phyloP scores from a whole-genome alignment of 2,888 invertebrate genomes.

The Cheilosia grossa region DNA sequence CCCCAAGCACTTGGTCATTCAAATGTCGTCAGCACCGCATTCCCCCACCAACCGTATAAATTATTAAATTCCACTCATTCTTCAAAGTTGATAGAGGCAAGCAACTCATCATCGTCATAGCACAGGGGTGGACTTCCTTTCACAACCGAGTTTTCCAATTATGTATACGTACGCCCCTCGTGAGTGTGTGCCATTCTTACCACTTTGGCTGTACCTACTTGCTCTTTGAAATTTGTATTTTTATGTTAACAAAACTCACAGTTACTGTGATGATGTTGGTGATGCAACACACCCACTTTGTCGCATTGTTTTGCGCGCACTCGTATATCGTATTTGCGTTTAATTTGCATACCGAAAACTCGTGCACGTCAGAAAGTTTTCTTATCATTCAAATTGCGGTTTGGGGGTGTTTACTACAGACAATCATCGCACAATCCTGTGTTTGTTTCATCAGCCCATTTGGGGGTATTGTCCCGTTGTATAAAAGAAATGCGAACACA shows the following conservation, averaged over 20 bases:
- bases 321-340: slow-evolving; percentile 14
- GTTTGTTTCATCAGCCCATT: slow-evolving; percentile 28
- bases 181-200: no score
- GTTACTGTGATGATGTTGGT: not conserved
- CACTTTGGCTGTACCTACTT: no score
- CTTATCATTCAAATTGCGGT: slow-evolving; percentile 1
- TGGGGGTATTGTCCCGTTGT: not conserved
- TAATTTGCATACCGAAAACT: slow-evolving; percentile 31
- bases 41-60: no score
- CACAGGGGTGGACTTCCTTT: no score
- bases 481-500: not conserved
- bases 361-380: slow-evolving; percentile 10
- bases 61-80: no score
- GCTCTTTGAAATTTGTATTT: not conserved
- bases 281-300: not conserved
- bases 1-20: no score
- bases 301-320: slow-evolving; percentile 3
- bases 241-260: not conserved
- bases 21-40: no score
- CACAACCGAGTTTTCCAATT: no score
- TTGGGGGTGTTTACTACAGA: slow-evolving; percentile 10
- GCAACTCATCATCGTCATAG: no score
- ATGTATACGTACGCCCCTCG: no score
- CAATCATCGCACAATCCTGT: slow-evolving; percentile 8
- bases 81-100: no score